These are phyloP conservation scores for Amblyjoppa fuscipennis DNA, from an alignment of 2,888 invertebrate genomes.

Conservation along the genomic window DNA sequence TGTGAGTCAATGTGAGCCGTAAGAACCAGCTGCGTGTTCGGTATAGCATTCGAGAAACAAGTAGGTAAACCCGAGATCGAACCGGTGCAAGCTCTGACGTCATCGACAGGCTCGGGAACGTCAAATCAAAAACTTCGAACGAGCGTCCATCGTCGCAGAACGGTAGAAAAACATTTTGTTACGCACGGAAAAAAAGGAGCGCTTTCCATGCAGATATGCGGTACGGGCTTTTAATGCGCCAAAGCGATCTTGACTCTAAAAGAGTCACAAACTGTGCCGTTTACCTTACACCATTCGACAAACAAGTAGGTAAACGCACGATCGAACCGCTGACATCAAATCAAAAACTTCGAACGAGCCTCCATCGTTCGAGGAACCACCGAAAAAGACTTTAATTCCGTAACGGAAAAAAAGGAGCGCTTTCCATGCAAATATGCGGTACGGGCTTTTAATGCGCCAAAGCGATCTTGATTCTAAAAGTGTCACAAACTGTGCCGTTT, in stretches of 20 bases:
- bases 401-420: background rate
- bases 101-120: no score
- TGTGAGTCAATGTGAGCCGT: background rate
- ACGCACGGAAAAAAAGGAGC: background rate
- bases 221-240: constrained; percentile 12
- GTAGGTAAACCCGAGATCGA: no score
- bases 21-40: background rate
- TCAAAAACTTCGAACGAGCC: no score
- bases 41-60: background rate
- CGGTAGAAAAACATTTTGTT: background rate
- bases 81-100: no score
- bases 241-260: constrained; percentile 25
- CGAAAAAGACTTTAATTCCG: background rate
- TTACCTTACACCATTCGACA: background rate
- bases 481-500: no score
- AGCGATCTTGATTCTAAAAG: constrained; percentile 21
- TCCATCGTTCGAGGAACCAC: no score
- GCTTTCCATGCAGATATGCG: background rate
- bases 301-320: background rate
- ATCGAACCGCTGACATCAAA: no score
- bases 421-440: background rate
- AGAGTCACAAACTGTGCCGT: no score
- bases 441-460: constrained; percentile 15
- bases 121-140: no score
- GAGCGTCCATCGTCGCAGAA: no score